Evolutionary conservation across 2,797 vertebrate species (phyloP).

Genomic region (Tenualosa ilisha): DNA sequence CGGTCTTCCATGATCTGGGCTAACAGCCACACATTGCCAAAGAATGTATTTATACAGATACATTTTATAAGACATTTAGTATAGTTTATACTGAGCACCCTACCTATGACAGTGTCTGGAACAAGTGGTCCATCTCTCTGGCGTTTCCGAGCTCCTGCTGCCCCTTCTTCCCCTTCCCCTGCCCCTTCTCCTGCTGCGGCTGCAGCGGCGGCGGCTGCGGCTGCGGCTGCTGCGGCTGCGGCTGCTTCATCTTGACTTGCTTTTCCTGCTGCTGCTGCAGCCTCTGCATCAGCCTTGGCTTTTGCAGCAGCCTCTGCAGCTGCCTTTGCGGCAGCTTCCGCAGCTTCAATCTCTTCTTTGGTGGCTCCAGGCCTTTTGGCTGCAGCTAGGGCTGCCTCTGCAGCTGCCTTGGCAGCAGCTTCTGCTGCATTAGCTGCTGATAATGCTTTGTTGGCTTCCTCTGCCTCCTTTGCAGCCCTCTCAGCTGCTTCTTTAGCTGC

Average conservation of each 20-base stretch:
- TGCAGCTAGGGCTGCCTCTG: conserved; percentile 41
- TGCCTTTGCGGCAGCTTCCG: conserved; percentile 43
- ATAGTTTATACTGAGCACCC: conserved; percentile 32
- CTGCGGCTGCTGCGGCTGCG: background rate
- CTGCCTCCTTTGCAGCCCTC: conserved; percentile 38
- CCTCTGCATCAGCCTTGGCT: conserved; percentile 51
- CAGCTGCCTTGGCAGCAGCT: conserved; percentile 35
- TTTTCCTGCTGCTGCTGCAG: conserved; percentile 42
- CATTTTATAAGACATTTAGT: background rate
- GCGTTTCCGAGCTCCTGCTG: conserved; percentile 49
- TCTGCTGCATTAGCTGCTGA: conserved; percentile 36
- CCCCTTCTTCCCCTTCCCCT: background rate
- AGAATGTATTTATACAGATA: background rate
- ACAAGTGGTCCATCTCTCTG: conserved; percentile 57
- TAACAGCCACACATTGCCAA: background rate
- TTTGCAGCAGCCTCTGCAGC: conserved; percentile 43
- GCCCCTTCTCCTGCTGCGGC: background rate
- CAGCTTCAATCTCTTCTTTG: conserved; percentile 55
- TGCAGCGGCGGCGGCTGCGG: background rate
- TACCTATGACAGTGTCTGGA: conserved; percentile 67
- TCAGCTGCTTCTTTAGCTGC: conserved; percentile 37
- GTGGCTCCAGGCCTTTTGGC: conserved; percentile 33
- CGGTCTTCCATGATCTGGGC: background rate
- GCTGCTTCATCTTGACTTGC: background rate
- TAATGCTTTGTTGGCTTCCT: conserved; percentile 42